A percentile compares a stretch with the other conserved stretches of the same genome.
Conservation (phyloP, 2,888 invertebrate species). For the Myopa tessellatipennis region DNA sequence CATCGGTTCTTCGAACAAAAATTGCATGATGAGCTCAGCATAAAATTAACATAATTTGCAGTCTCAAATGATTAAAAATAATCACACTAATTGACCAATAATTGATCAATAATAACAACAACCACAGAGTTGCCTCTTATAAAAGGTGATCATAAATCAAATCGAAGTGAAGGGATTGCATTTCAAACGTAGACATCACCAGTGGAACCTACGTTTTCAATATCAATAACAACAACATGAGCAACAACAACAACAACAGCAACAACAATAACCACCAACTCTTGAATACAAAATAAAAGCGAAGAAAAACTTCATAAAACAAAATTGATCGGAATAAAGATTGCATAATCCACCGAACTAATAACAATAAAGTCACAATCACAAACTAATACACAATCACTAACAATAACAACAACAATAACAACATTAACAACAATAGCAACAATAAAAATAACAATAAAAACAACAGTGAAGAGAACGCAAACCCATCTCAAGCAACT, state of each 20-base stretch:
- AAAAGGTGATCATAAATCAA: conserved; percentile 9
- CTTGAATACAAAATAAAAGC: conserved; percentile 12
- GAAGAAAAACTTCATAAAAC: conserved; percentile 8
- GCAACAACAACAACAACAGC: too few species aligned
- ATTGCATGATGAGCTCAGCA: too few species aligned
- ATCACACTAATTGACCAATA: neutral
- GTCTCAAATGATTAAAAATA: neutral
- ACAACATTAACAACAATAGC: conserved; percentile 43
- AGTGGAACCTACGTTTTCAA: too few species aligned
- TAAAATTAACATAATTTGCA: neutral
- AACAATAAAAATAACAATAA: neutral
- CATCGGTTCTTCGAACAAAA: too few species aligned
- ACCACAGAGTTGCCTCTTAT: neutral
- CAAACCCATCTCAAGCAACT: neutral
- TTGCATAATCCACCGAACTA: conserved; percentile 13
- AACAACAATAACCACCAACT: neutral
- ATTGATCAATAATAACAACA: neutral
- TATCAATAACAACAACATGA: too few species aligned
- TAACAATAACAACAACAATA: conserved; percentile 31
- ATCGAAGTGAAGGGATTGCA: conserved; percentile 14
- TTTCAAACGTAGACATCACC: neutral
- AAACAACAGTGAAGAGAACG: neutral
- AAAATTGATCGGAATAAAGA: neutral
- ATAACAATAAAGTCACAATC: neutral
- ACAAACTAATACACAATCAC: too few species aligned